Conservation (phyloP, 2,888 invertebrate genomes). For the Abrostola triplasia region DNA sequence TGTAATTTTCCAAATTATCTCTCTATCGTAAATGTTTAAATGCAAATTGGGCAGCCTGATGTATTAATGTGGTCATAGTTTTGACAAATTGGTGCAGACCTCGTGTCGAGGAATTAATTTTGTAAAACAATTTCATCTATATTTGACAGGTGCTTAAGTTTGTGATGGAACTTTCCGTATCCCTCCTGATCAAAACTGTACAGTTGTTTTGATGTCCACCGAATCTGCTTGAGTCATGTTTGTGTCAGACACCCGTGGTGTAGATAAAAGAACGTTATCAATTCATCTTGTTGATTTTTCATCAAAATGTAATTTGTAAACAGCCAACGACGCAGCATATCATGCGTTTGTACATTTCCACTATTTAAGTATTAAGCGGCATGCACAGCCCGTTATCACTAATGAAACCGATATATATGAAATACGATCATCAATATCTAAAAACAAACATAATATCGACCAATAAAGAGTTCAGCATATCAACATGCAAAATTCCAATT, state of each 20-base stretch:
- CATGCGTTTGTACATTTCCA: slow-evolving; percentile 51
- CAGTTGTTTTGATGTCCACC: slow-evolving; percentile 22
- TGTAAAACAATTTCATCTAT: slow-evolving; percentile 56
- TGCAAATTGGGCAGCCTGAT: slow-evolving; percentile 82
- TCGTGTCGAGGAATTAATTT: slow-evolving; percentile 71
- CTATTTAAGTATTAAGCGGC: slow-evolving; percentile 56
- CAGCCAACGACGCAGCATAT: slow-evolving; percentile 24
- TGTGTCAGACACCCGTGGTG: slow-evolving; percentile 28
- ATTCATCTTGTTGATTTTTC: slow-evolving; percentile 45
- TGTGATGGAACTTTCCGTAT: slow-evolving; percentile 16
- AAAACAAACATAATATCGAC: slow-evolving; percentile 87
- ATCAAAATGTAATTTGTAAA: slow-evolving; percentile 41
- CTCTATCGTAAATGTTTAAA: slow-evolving; percentile 81
- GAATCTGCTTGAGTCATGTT: slow-evolving; percentile 26
- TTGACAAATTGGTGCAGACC: slow-evolving; percentile 76
- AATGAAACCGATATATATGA: slow-evolving; percentile 76
- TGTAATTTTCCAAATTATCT: slow-evolving; percentile 82
- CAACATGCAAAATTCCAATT: slow-evolving; percentile 88
- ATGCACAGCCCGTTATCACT: slow-evolving; percentile 61
- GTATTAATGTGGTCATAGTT: slow-evolving; percentile 80
- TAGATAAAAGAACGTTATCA: slow-evolving; percentile 40
- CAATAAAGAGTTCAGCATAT: slow-evolving; percentile 86
- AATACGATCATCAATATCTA: slow-evolving; percentile 84
- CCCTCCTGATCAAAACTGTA: slow-evolving; percentile 13
- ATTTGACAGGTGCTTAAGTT: slow-evolving; percentile 61